Evolutionary conservation across 2,113 vertebrate genomes (phyloP), one percentile per base, ranked within the genome.

Genomic region (Hippocampus comes): DNA sequence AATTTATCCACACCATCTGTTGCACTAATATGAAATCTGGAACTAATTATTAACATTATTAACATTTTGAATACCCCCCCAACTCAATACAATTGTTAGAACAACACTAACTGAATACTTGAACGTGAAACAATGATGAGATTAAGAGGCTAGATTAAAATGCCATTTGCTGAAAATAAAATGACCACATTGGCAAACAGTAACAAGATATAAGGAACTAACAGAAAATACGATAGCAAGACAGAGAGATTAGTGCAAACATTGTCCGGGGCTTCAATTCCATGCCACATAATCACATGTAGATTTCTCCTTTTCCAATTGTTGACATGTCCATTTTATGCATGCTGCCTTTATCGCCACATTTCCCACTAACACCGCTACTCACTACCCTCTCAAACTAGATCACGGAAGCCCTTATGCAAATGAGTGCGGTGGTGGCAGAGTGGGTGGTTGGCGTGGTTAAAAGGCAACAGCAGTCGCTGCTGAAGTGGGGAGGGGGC

Each of bases 391-490:
- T 68, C 66, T 67, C 69, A 67, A 69, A 81, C 68, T 71, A 63
- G 72, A 81, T 80, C 70, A 80, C 56, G 68, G 71, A 63, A 60
- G 75, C 49, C 57, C 66, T 64, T 72, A 80, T 82, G 78, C 70
- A 81, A 84, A 86, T 83, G 74, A 68, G 49, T 27, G 60, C 4
- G 49, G 75, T 69, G 72, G 46, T 10, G 63, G 67, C 3, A 14
- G 53, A 11, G 38, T 48, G 69, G 59, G 69, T 61, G n/a, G 4
- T 60, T 65, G 63, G 71, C 60, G 60, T 77, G 63, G 72, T 70
- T 67, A 43, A 73, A 61, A 71, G 64, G 63, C 72, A 78, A 78
- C 65, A 72, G 76, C 74, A 76, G 55, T 71, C 46, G 68, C 60
- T 49, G 57, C 27, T 63, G 68, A 46, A 65, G 55, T 41, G 55